A percentile compares a stretch with the other conserved stretches of the same genome.
Conservation (phyloP, 2,888 invertebrate species). For the Cylindroiulus punctatus region DNA sequence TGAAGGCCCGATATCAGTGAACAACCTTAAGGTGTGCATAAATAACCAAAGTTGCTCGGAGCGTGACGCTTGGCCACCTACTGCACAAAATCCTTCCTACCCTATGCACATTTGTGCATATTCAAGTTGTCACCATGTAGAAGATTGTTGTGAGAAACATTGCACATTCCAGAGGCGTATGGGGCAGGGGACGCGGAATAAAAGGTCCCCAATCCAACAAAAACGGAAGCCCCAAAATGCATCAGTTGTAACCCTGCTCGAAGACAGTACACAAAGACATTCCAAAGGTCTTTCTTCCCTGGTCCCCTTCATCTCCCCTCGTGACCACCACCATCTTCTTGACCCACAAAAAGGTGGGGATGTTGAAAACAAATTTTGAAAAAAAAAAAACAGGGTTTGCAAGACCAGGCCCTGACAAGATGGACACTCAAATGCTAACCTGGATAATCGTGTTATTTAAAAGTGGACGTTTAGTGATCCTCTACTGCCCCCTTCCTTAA, state of each 20-base stretch:
- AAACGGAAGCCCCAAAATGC: neutral
- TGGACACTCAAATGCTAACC: neutral
- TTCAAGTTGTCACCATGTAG: too few relatives aligned
- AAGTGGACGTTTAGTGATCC: too few relatives aligned
- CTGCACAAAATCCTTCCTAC: too few relatives aligned
- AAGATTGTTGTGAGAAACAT: neutral
- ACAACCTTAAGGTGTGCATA: neutral
- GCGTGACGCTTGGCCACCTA: neutral
- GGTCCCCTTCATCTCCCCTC: neutral
- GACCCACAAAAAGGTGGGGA: neutral
- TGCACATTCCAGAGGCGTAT: constrained; percentile 35
- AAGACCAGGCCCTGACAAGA: neutral
- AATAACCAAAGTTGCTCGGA: neutral
- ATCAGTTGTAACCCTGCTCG: neutral
- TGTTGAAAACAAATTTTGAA: too few relatives aligned
- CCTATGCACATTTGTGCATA: too few relatives aligned
- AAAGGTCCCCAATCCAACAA: neutral
- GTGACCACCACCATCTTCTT: neutral
- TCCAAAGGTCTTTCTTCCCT: neutral
- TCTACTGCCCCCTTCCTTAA: too few relatives aligned
- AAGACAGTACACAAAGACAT: constrained; percentile 4
- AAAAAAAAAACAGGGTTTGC: neutral
- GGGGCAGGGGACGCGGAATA: constrained; percentile 15
- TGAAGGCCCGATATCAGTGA: neutral
- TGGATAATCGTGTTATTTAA: neutral